phyloP scores from a whole-genome alignment of 2,797 vertebrate species.

The Basileuterus tristriatus region DNA sequence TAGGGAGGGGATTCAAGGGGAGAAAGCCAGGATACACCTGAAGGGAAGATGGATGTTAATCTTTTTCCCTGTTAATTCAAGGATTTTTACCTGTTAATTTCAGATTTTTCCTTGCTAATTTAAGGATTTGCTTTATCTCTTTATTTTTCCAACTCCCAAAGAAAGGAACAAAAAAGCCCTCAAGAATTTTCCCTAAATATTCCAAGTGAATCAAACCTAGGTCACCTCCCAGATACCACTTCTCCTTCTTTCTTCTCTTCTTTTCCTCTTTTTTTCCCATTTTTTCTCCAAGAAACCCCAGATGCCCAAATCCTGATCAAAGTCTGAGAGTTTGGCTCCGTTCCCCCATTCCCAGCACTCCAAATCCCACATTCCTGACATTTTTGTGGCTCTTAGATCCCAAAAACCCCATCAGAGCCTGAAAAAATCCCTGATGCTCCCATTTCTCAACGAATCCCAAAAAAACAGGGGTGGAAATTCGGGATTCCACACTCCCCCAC shows the following conservation, averaged over 20 bases:
- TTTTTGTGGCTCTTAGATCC: background rate
- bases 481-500: rapidly evolving
- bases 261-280: background rate
- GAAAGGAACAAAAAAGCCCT: background rate
- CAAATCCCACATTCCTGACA: constrained; percentile 12
- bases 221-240: background rate
- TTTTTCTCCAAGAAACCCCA: background rate
- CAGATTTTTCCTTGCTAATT: background rate
- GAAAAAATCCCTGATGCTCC: background rate
- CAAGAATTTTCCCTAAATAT: background rate
- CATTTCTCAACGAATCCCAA: rapidly evolving
- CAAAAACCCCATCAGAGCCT: rapidly evolving
- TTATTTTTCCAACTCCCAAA: background rate
- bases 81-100: background rate
- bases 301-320: background rate
- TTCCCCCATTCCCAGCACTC: background rate
- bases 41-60: background rate
- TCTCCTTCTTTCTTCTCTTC: background rate
- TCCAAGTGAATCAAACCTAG: background rate
- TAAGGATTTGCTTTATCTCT: background rate
- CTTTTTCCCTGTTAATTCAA: background rate
- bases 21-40: background rate
- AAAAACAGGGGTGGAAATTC: rapidly evolving
- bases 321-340: background rate
- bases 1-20: background rate